phyloP scores from a whole-genome alignment of 2,113 vertebrate genomes.

The Candoia aspera region DNA sequence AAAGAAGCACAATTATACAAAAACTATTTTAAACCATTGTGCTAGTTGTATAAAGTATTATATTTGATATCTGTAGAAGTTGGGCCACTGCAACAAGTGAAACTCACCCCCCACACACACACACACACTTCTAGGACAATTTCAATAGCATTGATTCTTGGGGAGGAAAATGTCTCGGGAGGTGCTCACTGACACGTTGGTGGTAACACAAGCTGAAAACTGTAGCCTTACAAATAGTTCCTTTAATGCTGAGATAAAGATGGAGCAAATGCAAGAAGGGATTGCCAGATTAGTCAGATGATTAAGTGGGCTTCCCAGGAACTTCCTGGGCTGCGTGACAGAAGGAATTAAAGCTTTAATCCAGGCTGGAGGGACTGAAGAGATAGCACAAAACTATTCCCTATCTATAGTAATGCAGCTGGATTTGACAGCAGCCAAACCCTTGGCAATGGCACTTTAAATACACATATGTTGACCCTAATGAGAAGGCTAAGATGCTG shows the following conservation, averaged over 20 bases:
- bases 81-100: neutral
- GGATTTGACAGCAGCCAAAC: neutral
- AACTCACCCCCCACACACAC: neutral
- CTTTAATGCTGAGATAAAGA: neutral
- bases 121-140: neutral
- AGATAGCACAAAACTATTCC: neutral
- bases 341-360: neutral
- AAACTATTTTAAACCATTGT: neutral
- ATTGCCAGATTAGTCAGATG: neutral
- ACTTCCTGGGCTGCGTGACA: neutral
- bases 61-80: neutral
- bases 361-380: neutral
- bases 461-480: neutral
- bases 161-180: neutral
- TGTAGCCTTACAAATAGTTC: fast-evolving
- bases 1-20: neutral
- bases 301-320: neutral
- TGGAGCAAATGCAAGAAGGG: neutral
- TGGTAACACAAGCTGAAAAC: neutral
- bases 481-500: neutral
- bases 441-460: neutral
- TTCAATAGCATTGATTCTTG: neutral
- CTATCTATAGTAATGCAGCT: neutral
- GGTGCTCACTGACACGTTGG: fast-evolving
- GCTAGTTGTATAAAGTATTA: neutral